These are phyloP conservation scores for Hirudo medicinalis DNA, from an alignment of 1,140 invertebrate species.

Conservation along the genomic window DNA sequence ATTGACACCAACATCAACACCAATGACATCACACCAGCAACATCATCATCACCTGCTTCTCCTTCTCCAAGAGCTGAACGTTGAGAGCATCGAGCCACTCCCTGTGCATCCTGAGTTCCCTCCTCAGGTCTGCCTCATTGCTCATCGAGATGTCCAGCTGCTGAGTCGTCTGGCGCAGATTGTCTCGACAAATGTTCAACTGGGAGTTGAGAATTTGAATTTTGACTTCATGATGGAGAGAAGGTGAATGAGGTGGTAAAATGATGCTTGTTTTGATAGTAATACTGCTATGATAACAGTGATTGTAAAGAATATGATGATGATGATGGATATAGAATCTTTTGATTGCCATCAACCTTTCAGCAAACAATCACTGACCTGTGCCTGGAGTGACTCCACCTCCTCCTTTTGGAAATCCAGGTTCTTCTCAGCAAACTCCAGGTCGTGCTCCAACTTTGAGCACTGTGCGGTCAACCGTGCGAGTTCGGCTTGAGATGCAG, in stretches of 20 bases:
- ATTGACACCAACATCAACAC: no score
- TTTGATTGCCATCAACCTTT: background rate
- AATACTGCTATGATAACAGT: no score
- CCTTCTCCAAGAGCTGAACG: conserved; percentile 1
- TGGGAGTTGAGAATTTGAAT: background rate
- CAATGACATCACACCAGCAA: no score
- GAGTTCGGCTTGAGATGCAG: background rate
- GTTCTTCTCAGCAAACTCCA: background rate
- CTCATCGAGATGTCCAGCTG: background rate
- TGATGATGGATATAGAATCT: background rate
- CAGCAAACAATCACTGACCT: background rate
- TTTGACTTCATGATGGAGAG: background rate
- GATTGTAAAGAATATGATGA: no score
- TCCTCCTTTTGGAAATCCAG: background rate
- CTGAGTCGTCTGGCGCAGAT: background rate
- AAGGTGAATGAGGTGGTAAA: background rate
- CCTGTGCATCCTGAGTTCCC: conserved; percentile 2
- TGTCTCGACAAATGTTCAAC: background rate
- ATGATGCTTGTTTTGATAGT: no score
- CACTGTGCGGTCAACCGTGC: background rate
- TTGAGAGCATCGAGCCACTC: conserved; percentile 4
- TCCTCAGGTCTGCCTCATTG: conserved; percentile 1
- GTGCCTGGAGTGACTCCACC: background rate
- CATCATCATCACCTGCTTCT: background rate
- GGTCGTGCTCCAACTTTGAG: background rate